Percentiles rank a stretch among this genome's conserved stretches.
Conservation (phyloP, 1,140 invertebrate species). For the Drosophila arawakana region DNA sequence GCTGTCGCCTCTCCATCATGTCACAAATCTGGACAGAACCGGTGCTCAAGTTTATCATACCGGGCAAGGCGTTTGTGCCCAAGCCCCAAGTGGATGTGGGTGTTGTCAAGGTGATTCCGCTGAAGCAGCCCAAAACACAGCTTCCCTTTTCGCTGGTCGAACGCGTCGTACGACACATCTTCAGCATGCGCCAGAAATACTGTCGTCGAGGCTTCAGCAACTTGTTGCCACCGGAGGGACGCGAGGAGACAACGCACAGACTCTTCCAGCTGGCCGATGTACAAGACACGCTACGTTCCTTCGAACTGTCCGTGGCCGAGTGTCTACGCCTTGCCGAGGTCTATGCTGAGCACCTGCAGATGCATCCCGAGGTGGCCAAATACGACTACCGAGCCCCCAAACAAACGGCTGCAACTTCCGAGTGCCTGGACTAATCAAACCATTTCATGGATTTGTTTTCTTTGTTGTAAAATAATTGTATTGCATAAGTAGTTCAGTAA, state of each 20-base stretch:
- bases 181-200: slow-evolving; percentile 95
- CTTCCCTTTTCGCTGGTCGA: slow-evolving; percentile 95
- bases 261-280: slow-evolving; percentile 91
- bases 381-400: slow-evolving; percentile 90
- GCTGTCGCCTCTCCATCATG: slow-evolving; percentile 96
- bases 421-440: slow-evolving; percentile 25
- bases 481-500: slow-evolving; percentile 63
- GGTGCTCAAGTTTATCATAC: slow-evolving; percentile 93
- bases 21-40: slow-evolving; percentile 96
- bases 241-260: slow-evolving; percentile 88
- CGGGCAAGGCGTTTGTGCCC: slow-evolving; percentile 95
- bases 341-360: slow-evolving; percentile 90
- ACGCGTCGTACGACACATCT: slow-evolving; percentile 94
- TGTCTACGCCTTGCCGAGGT: slow-evolving; percentile 90
- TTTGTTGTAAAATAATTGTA: slow-evolving; percentile 69
- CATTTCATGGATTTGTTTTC: slow-evolving; percentile 47
- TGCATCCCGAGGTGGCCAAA: slow-evolving; percentile 88
- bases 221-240: slow-evolving; percentile 90
- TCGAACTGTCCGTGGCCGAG: slow-evolving; percentile 91
- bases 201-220: slow-evolving; percentile 89
- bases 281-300: slow-evolving; percentile 88
- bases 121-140: slow-evolving; percentile 90
- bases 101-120: slow-evolving; percentile 94
- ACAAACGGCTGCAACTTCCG: slow-evolving; percentile 7
- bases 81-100: slow-evolving; percentile 98